Base-by-base conservation (phyloP, 1,140 invertebrate species). In the Pemphigus obesinymphae region DNA sequence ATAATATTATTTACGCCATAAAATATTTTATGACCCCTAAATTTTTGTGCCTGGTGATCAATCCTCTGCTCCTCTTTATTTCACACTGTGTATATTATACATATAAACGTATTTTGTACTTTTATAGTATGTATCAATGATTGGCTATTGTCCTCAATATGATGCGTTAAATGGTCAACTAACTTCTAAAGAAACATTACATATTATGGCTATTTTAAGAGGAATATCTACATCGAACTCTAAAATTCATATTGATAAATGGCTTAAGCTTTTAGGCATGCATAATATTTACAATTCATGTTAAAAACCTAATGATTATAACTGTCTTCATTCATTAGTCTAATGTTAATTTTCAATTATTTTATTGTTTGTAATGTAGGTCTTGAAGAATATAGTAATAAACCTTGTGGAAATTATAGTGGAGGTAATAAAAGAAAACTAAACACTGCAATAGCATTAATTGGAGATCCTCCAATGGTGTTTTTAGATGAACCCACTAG, bases 351-450 rank as follows among this genome's bases (percentile, higher is more conserved):
- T 73, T 82, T 40, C 10, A 82, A 20, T 63, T 63, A 37, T 66
- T 37, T 66, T 0, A 26, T 83, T 73, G n/a, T 58, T 70, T n/a
- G n/a, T 40, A n/a, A n/a, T n/a, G n/a, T 55, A 85, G 84, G 83
- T 29, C 29, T 85, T 58, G 70, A 83, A 37, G 84, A 84, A 29
- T 83, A 84, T 66, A 68, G 73, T 45, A 37, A 85, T 82, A 70
- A 63, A 66, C 23, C 40, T 13, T 83, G 84, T 75, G 84, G 84
- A 17, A 78, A 29, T 17, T 85, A 85, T 53, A 97, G 95, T 86
- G 96, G 96, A 15, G 97, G 97, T 0, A 99, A 98, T 84, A 98
- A 97, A 86, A 90, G 97, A 58, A 98, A 99, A 87, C 87, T 99
- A 34, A 97, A 95, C 84, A 96, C 96, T 55, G 96, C 96, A 0